Evolutionary conservation across 2,888 invertebrate species (phyloP), one percentile per base, ranked within the genome.

Genomic region (Alloscopus bannaensis): DNA sequence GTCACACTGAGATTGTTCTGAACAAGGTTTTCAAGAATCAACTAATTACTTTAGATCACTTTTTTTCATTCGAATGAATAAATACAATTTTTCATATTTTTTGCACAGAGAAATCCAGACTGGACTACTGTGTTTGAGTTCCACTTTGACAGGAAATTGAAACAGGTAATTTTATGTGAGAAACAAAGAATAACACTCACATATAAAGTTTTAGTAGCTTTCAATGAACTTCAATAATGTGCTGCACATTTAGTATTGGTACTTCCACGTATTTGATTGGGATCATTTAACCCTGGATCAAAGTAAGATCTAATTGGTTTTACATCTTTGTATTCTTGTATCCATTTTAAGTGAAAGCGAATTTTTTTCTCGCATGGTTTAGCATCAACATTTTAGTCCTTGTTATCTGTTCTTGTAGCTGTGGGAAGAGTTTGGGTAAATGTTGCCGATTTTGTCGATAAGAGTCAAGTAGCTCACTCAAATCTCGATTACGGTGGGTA

Each of bases 111-210:
- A 71, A 82, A 82, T 76, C 82, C 82, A 47, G 72, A 82, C 20
- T 82, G 82, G 82, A 66, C 62, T 20, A 71, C 65, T n/a, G 45
- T 65, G 6, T 82, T 82, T 60, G 82, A 82, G 42, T 82, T 71
- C 45, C 71, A 82, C 57, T 82, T 82, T 64, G 79, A 82, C 50
- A 70, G 82, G 16, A 79, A 62, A 36, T 66, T 80, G 31, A 79
- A 76, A 50, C 82, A 82, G 72, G 82, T 29, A 55, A 60, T n/a
- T n/a, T n/a, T n/a, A n/a, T n/a, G n/a, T 13, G n/a, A 47, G n/a
- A n/a, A n/a, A n/a, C n/a, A n/a, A n/a, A n/a, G 3, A 47, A 47
- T 47, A 47, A 18, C 6, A 47, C n/a, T 47, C 11, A 47, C 13
- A 24, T 26, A 3, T 45, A 64, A 42, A 64, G 36, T 40, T 3